Evolutionary conservation across 2,888 invertebrate species (phyloP).

Genomic region (Germaria angustata): DNA sequence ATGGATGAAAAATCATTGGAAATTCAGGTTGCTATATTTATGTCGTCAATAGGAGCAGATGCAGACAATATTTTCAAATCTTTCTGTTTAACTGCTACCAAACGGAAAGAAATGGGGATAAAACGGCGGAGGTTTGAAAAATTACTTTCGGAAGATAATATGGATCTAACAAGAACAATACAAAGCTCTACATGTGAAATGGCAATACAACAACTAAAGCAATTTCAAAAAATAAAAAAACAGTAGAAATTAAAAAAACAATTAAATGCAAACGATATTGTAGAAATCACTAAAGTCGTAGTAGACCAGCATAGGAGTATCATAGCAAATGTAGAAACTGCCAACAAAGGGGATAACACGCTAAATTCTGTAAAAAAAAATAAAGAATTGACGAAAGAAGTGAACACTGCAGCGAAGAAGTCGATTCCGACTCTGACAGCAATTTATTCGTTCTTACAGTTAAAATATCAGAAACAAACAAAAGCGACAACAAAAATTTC

Average conservation of each 20-base stretch:
- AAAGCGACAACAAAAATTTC: constrained; percentile 51
- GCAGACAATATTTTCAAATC: constrained; percentile 30
- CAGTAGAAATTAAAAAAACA: constrained; percentile 50
- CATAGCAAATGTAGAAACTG: constrained; percentile 59
- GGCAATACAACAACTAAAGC: no score
- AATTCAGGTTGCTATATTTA: constrained; percentile 60
- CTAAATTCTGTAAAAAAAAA: constrained; percentile 39
- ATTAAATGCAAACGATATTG: constrained; percentile 20
- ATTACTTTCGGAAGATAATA: constrained; percentile 55
- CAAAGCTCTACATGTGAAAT: constrained; percentile 56
- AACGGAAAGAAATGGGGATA: constrained; percentile 37
- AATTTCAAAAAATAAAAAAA: no score
- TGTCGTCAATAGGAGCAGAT: constrained; percentile 46
- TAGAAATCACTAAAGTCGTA: neutral
- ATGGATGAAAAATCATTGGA: constrained; percentile 56
- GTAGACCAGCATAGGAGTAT: constrained; percentile 44
- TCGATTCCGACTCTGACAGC: constrained; percentile 48
- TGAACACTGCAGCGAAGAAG: constrained; percentile 34
- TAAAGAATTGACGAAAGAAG: constrained; percentile 43
- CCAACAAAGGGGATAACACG: constrained; percentile 42
- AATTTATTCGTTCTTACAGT: constrained; percentile 58
- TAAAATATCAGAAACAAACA: constrained; percentile 53
- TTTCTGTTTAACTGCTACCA: constrained; percentile 13
- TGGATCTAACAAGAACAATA: constrained; percentile 55
- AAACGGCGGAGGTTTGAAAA: constrained; percentile 51